Conservation (phyloP, 2,797 vertebrate genomes). For the Mormyrops attenuatus region DNA sequence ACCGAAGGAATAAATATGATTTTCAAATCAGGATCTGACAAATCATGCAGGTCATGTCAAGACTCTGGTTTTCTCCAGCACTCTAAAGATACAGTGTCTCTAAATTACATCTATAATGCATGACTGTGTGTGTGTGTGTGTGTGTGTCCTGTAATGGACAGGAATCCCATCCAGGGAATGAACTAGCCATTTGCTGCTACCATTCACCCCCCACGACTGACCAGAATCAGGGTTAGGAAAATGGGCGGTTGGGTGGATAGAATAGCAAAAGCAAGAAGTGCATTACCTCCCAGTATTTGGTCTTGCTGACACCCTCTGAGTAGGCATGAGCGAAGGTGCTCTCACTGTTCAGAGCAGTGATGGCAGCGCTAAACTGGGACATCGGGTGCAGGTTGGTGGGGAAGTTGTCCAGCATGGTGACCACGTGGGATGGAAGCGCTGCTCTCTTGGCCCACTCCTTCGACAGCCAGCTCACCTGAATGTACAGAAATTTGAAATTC, state of each 20-base stretch:
- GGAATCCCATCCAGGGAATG: not conserved
- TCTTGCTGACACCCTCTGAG: slow-evolving; percentile 81
- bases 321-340: slow-evolving; percentile 88
- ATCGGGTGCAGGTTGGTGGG: slow-evolving; percentile 95
- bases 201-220: not conserved
- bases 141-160: not conserved
- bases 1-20: not conserved
- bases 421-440: slow-evolving; percentile 88
- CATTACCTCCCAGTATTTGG: slow-evolving; percentile 94
- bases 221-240: not conserved
- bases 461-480: slow-evolving; percentile 83
- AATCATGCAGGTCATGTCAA: not conserved
- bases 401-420: slow-evolving; percentile 97
- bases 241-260: not conserved
- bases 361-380: slow-evolving; percentile 90
- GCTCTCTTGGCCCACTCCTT: slow-evolving; percentile 92
- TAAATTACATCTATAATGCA: not conserved
- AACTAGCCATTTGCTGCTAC: not conserved
- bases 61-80: not conserved
- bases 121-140: not conserved
- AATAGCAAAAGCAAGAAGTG: not conserved
- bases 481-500: not conserved
- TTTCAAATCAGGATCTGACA: not conserved
- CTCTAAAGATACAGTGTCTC: not conserved
- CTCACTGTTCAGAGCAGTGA: slow-evolving; percentile 95